A percentile compares a stretch with the other conserved stretches of the same genome.
Evolutionary conservation across 1,140 invertebrate genomes (phyloP).

Genomic region (Episyrphus balteatus): DNA sequence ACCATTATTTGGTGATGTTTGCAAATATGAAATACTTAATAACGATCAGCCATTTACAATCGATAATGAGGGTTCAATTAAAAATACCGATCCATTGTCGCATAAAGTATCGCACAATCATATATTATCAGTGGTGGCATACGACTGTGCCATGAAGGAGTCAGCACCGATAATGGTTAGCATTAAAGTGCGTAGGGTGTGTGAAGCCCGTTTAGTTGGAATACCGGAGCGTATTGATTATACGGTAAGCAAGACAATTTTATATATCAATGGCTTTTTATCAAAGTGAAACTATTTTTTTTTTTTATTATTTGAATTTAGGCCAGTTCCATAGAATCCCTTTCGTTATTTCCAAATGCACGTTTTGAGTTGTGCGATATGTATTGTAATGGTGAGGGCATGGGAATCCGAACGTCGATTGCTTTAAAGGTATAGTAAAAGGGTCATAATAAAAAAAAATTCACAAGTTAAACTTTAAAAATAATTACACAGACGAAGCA

Average conservation of each 20-base stretch:
- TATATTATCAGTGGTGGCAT: conserved; percentile 92
- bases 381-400: conserved; percentile 52
- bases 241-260: conserved; percentile 70
- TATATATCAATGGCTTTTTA: not conserved
- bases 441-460: not conserved
- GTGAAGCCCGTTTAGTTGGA: conserved; percentile 41
- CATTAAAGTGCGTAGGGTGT: conserved; percentile 60
- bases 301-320: conserved; percentile 6
- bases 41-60: conserved; percentile 84
- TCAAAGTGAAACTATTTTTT: not conserved
- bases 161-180: conserved; percentile 86
- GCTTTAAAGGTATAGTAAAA: conserved; percentile 22
- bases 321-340: conserved; percentile 24
- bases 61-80: conserved; percentile 78
- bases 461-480: not conserved
- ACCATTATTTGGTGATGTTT: conserved; percentile 83
- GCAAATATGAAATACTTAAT: conserved; percentile 90
- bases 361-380: conserved; percentile 81
- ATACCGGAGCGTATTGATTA: conserved; percentile 86
- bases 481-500: conserved; percentile 26
- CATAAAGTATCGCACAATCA: conserved; percentile 89
- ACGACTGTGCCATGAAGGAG: conserved; percentile 88
- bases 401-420: conserved; percentile 26
- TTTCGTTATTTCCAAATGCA: conserved; percentile 70
- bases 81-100: conserved; percentile 83